These are phyloP conservation scores for Cavia porcellus DNA, from an alignment of 2,113 vertebrate genomes.

Conservation along the genomic window DNA sequence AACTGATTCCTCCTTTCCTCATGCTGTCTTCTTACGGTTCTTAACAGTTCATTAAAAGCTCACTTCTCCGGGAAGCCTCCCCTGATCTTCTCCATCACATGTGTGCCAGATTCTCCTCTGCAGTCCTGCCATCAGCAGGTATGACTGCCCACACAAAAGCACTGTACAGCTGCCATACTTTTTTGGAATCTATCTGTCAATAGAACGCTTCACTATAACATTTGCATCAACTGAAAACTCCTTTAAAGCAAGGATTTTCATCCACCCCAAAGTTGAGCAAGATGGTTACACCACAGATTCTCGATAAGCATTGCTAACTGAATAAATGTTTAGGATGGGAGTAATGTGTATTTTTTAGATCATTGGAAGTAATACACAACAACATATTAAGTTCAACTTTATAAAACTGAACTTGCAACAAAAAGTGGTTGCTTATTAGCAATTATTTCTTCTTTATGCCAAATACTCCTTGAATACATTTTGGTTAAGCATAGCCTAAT, in stretches of 20 bases:
- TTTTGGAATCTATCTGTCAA: neutral
- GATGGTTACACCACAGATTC: neutral
- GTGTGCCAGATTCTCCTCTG: neutral
- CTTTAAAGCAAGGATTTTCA: neutral
- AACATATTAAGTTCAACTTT: neutral
- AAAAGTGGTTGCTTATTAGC: slow-evolving; percentile 2
- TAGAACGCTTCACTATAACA: neutral
- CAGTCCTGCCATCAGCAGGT: neutral
- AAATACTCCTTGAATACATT: neutral
- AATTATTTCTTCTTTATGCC: slow-evolving; percentile 17
- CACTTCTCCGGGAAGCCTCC: neutral
- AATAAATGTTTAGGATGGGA: neutral
- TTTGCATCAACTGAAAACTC: neutral
- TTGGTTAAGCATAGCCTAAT: slow-evolving; percentile 6
- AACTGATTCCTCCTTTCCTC: neutral
- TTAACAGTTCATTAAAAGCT: neutral
- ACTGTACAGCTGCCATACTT: neutral
- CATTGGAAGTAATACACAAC: neutral
- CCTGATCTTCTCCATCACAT: neutral
- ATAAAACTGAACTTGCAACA: neutral
- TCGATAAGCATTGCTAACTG: neutral
- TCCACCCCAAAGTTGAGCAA: neutral
- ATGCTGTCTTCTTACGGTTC: neutral
- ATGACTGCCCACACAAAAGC: neutral
- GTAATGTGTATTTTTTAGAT: neutral